Conservation (phyloP, 2,797 vertebrate species). For the Liparis tanakae region DNA sequence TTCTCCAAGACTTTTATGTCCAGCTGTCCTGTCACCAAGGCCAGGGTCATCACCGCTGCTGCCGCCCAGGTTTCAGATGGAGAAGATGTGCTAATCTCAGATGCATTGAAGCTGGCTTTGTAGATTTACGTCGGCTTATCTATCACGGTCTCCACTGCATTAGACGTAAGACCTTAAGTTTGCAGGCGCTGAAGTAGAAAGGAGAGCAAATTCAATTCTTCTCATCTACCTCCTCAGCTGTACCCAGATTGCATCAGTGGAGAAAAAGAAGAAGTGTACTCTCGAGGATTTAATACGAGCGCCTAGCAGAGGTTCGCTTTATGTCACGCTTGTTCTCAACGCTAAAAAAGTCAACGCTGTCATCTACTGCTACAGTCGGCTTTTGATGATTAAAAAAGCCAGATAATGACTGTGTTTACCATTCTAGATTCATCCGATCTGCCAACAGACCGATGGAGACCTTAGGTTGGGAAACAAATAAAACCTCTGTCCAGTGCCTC, state of each 20-base stretch:
- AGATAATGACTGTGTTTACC: slow-evolving; percentile 49
- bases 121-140: slow-evolving; percentile 76
- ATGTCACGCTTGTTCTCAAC: slow-evolving; percentile 40
- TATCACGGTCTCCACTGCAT: slow-evolving; percentile 76
- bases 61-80: slow-evolving; percentile 52
- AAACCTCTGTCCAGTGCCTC: slow-evolving; percentile 80
- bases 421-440: slow-evolving; percentile 56
- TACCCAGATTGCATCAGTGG: slow-evolving; percentile 74
- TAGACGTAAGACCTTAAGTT: slow-evolving; percentile 77
- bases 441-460: slow-evolving; percentile 78
- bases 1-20: slow-evolving; percentile 74
- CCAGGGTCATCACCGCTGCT: slow-evolving; percentile 66
- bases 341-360: slow-evolving; percentile 33
- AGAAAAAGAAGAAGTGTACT: slow-evolving; percentile 40
- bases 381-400: slow-evolving; percentile 57
- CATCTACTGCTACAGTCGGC: slow-evolving; percentile 24
- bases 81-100: slow-evolving; percentile 76
- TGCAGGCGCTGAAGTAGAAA: slow-evolving; percentile 69
- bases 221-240: slow-evolving; percentile 76
- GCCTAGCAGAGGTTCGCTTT: slow-evolving; percentile 47
- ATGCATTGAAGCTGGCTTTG: slow-evolving; percentile 79
- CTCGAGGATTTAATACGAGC: slow-evolving; percentile 50
- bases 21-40: slow-evolving; percentile 73
- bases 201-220: slow-evolving; percentile 79
- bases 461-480: slow-evolving; percentile 78